Evolutionary conservation across 2,797 vertebrate genomes (phyloP).

Genomic region (Poliocrania exsul): DNA sequence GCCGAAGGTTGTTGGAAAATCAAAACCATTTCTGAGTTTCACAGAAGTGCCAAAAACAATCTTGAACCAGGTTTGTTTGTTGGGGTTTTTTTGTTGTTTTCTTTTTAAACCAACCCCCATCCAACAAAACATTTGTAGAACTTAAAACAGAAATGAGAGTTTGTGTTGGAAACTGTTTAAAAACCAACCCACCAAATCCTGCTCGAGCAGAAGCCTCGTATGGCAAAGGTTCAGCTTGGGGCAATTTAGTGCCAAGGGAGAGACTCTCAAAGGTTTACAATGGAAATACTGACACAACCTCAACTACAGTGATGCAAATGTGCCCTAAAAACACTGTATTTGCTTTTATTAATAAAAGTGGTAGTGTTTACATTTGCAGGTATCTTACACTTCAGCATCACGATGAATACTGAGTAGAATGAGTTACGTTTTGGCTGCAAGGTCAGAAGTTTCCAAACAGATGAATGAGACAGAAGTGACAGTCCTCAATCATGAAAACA

Average conservation of each 20-base stretch:
- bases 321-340: slow-evolving; percentile 70
- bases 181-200: slow-evolving; percentile 49
- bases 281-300: slow-evolving; percentile 69
- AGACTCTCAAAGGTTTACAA: slow-evolving; percentile 56
- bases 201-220: slow-evolving; percentile 35
- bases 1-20: slow-evolving; percentile 63
- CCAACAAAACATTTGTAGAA: slow-evolving; percentile 55
- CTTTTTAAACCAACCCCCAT: slow-evolving; percentile 44
- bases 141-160: slow-evolving; percentile 60
- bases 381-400: slow-evolving; percentile 71
- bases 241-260: slow-evolving; percentile 61
- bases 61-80: slow-evolving; percentile 42
- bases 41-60: slow-evolving; percentile 68
- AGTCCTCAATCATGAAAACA: slow-evolving; percentile 49
- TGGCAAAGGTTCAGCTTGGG: slow-evolving; percentile 26
- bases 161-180: slow-evolving; percentile 50
- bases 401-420: slow-evolving; percentile 61
- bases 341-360: slow-evolving; percentile 73
- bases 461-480: slow-evolving; percentile 53
- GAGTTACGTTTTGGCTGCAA: slow-evolving; percentile 40
- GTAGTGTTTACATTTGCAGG: slow-evolving; percentile 72
- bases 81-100: not conserved
- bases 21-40: slow-evolving; percentile 70
- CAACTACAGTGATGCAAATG: slow-evolving; percentile 62
- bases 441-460: slow-evolving; percentile 47